Evolutionary conservation across 2,888 invertebrate genomes (phyloP), one percentile per base, ranked within the genome.

Genomic region (Zaprionus bogoriensis): DNA sequence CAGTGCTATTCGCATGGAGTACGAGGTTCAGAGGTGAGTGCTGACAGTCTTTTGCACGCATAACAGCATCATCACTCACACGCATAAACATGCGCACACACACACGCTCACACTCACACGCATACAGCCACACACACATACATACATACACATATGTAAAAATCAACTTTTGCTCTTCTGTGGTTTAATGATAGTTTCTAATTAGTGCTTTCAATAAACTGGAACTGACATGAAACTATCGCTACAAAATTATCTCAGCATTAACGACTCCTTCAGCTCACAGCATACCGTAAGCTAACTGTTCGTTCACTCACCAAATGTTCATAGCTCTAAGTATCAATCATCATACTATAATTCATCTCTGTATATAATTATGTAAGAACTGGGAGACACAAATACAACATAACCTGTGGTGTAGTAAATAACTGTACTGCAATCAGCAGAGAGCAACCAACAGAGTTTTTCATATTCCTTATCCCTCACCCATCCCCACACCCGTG

Each of bases 1-100:
- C 89, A 94, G 94, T 81, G 93, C 94, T 10, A 92, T 96, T 42
- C 90, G 92, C 28, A 91, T 94, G 81, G 94, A 95, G 82, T 92
- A 92, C 73, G 93, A 94, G 64, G 88, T 92, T 60, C 89, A 92
- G 71, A 92, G 92, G 90, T 90, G 67, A 67, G 78, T 71, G 47
- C 10, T 28, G 5, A 25, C 14, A 17, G 10, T 28, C 32, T 42
- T 22, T 48, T 36, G 28, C 28, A 41, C 25, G 38, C 55, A 47
- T 45, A 39, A 46, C 59, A 17, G 3, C 7, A 42, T 23, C 57
- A 5, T 14, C 28, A 51, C 19, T 19, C 42, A 19, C 52, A 60
- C 58, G 25, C 47, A 5, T 19, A 57, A 14, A 50, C 14, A 51
- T 23, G 23, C 22, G 44, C 38, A 46, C 20, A 48, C 23, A 53